These are phyloP conservation scores for Noctilio leporinus DNA, from an alignment of 2,113 vertebrate genomes.

Conservation along the genomic window DNA sequence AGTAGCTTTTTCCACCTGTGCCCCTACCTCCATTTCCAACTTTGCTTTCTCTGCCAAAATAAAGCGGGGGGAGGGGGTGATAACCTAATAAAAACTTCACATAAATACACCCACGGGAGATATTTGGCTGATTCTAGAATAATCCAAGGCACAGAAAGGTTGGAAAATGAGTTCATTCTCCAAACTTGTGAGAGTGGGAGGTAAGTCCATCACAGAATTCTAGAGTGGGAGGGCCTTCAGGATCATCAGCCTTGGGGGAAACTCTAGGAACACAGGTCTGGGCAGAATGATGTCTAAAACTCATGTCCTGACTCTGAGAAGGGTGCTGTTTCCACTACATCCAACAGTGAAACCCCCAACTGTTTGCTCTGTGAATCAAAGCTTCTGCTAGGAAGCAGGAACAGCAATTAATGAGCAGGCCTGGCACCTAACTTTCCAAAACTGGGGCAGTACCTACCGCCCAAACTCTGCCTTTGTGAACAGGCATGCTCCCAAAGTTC, in stretches of 20 bases:
- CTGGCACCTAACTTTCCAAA: background rate
- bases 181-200: background rate
- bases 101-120: constrained; percentile 40
- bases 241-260: background rate
- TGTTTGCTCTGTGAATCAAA: background rate
- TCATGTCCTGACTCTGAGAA: background rate
- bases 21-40: background rate
- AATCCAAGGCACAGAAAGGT: constrained; percentile 36
- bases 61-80: background rate
- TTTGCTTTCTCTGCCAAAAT: constrained; percentile 12
- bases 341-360: background rate
- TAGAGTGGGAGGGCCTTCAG: background rate
- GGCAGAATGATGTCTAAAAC: background rate
- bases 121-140: constrained; percentile 43
- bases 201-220: background rate
- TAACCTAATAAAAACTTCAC: constrained; percentile 18
- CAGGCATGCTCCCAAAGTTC: background rate
- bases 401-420: background rate
- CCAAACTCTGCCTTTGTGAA: background rate
- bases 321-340: background rate
- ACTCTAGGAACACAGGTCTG: background rate
- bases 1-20: constrained; percentile 2
- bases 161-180: constrained; percentile 13
- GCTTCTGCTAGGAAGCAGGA: background rate
- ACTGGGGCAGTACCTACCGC: background rate